A percentile compares a stretch with the other conserved stretches of the same genome.
Evolutionary conservation across 2,113 vertebrate genomes (phyloP).

Genomic region (Syrrhaptes paradoxus): DNA sequence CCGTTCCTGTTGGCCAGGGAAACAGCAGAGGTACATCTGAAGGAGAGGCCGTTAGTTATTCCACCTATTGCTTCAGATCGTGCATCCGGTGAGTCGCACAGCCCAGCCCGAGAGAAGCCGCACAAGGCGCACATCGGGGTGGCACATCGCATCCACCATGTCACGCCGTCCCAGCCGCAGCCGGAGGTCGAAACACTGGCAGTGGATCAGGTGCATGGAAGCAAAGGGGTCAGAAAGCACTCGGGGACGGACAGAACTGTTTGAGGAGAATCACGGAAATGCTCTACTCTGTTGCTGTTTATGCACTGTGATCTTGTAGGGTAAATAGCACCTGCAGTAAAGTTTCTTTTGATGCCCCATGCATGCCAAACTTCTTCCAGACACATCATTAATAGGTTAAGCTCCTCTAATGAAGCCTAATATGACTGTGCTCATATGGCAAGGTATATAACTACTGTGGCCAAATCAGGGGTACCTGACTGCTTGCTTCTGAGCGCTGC

Average conservation of each 20-base stretch:
- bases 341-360: slow-evolving; percentile 56
- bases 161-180: slow-evolving; percentile 66
- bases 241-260: slow-evolving; percentile 95
- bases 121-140: slow-evolving; percentile 90
- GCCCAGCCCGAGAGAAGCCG: slow-evolving; percentile 84
- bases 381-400: slow-evolving; percentile 35
- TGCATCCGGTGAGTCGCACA: slow-evolving; percentile 71
- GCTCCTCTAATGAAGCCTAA: slow-evolving; percentile 13
- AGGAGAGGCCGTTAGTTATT: slow-evolving; percentile 89
- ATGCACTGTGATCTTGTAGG: slow-evolving; percentile 76
- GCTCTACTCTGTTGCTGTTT: slow-evolving; percentile 74
- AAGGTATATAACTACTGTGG: slow-evolving; percentile 68
- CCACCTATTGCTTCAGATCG: slow-evolving; percentile 89
- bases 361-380: slow-evolving; percentile 87
- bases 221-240: slow-evolving; percentile 88
- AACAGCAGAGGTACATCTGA: slow-evolving; percentile 82
- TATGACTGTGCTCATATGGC: slow-evolving; percentile 45
- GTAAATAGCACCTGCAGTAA: slow-evolving; percentile 53
- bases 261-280: slow-evolving; percentile 64
- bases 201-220: slow-evolving; percentile 89
- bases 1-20: slow-evolving; percentile 91
- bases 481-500: slow-evolving; percentile 76
- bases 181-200: slow-evolving; percentile 89
- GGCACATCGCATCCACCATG: slow-evolving; percentile 89
- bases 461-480: slow-evolving; percentile 76